phyloP scores from a whole-genome alignment of 1,140 invertebrate genomes.

The Magallana angulata region DNA sequence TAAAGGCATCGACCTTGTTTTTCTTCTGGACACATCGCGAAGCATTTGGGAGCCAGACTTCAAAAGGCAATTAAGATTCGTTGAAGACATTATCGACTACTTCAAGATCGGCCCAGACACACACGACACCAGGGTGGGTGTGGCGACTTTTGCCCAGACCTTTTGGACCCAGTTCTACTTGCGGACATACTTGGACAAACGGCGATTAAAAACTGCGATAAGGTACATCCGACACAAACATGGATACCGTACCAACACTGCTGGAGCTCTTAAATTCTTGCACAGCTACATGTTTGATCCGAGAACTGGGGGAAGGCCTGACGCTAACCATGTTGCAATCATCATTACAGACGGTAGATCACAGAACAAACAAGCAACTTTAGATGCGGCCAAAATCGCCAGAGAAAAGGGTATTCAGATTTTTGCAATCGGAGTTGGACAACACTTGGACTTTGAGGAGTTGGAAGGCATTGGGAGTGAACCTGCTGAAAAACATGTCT shows the following conservation, averaged over 20 bases:
- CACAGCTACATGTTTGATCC: constrained; percentile 58
- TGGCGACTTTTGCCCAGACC: constrained; percentile 60
- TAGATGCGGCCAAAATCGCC: constrained; percentile 58
- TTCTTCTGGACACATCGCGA: constrained; percentile 69
- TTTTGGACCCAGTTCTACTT: constrained; percentile 63
- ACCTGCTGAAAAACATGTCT: constrained; percentile 65
- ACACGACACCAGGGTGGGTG: constrained; percentile 58
- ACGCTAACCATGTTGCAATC: constrained; percentile 67
- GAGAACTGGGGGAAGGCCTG: constrained; percentile 53
- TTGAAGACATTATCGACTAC: constrained; percentile 58
- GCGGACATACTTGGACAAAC: constrained; percentile 48
- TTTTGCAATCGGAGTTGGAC: constrained; percentile 74
- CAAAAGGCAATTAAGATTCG: constrained; percentile 63
- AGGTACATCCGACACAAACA: constrained; percentile 55
- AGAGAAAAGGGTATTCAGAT: constrained; percentile 67
- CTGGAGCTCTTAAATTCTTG: constrained; percentile 46
- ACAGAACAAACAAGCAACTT: constrained; percentile 61
- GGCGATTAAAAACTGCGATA: constrained; percentile 50
- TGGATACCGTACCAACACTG: constrained; percentile 46
- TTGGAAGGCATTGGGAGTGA: constrained; percentile 67
- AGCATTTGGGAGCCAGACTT: constrained; percentile 72
- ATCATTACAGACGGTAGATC: constrained; percentile 74
- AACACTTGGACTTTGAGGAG: constrained; percentile 62
- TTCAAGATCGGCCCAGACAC: constrained; percentile 63
- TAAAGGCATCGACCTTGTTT: constrained; percentile 51